Percentiles rank a stretch among this genome's conserved stretches.
These are phyloP conservation scores for Colius striatus DNA, from an alignment of 2,113 vertebrate genomes.

Conservation along the genomic window DNA sequence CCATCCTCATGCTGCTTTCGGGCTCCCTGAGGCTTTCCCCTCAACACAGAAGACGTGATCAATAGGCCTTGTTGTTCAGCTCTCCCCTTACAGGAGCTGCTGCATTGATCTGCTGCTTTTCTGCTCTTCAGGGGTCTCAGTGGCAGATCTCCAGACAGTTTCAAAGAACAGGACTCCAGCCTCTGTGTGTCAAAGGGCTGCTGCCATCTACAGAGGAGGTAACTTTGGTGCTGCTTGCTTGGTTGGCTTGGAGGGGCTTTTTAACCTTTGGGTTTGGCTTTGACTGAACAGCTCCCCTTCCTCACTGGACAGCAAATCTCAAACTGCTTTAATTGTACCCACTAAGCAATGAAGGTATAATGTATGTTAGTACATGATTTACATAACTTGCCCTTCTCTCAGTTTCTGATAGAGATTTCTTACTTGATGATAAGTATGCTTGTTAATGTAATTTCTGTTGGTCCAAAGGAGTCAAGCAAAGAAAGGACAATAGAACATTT, in stretches of 20 bases:
- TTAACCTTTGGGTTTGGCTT: neutral
- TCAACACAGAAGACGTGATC: neutral
- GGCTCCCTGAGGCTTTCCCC: neutral
- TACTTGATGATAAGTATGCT: neutral
- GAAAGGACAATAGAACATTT: neutral
- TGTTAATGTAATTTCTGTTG: neutral
- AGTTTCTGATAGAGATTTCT: neutral
- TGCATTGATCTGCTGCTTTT: neutral
- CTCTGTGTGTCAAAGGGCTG: neutral
- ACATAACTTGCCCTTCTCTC: neutral
- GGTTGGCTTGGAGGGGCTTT: neutral
- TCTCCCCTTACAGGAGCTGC: neutral
- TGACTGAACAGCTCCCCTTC: neutral
- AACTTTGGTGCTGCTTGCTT: neutral
- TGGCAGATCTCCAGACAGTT: neutral
- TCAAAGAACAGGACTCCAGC: neutral
- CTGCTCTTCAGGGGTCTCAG: neutral
- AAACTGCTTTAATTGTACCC: neutral
- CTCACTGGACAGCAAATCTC: neutral
- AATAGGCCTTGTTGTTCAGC: neutral
- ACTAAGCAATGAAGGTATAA: fast-evolving
- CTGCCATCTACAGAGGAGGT: neutral
- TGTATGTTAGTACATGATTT: neutral
- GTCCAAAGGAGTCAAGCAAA: neutral
- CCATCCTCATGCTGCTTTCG: neutral